phyloP scores from a whole-genome alignment of 2,113 vertebrate genomes.

The Laterallus jamaicensis region DNA sequence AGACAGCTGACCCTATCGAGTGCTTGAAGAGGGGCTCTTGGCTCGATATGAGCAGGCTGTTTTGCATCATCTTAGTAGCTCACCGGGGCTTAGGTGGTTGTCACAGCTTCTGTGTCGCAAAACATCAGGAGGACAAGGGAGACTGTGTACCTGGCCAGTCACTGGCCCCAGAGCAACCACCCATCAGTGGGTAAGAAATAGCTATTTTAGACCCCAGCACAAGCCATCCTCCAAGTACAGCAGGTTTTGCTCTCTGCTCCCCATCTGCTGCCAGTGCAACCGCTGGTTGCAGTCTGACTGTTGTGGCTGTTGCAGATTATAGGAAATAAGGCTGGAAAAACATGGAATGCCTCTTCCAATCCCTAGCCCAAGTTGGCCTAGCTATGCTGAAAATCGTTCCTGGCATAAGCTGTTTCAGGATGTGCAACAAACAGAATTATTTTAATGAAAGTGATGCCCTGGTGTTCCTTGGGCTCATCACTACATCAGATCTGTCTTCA shows the following conservation, averaged over 20 bases:
- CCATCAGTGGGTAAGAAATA: not conserved
- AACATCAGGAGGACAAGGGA: not conserved
- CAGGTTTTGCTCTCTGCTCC: not conserved
- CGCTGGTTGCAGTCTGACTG: not conserved
- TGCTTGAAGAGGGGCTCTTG: not conserved
- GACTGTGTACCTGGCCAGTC: not conserved
- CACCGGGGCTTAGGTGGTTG: not conserved
- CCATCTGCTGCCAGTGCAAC: not conserved
- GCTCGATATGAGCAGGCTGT: not conserved
- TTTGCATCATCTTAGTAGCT: not conserved
- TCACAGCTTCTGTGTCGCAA: not conserved
- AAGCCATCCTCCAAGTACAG: rapidly evolving
- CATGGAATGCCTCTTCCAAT: not conserved
- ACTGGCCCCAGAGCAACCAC: not conserved
- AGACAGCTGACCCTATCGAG: not conserved
- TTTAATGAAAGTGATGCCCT: not conserved
- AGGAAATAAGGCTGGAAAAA: not conserved
- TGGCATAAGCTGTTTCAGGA: not conserved
- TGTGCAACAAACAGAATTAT: constrained; percentile 6
- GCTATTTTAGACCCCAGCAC: not conserved
- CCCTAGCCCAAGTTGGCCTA: not conserved
- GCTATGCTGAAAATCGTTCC: not conserved
- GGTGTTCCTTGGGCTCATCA: not conserved
- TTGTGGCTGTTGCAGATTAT: not conserved
- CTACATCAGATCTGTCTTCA: not conserved